Evolutionary conservation across 2,888 invertebrate genomes (phyloP), one percentile per base, ranked within the genome.

Genomic region (Eupithecia dodoneata): DNA sequence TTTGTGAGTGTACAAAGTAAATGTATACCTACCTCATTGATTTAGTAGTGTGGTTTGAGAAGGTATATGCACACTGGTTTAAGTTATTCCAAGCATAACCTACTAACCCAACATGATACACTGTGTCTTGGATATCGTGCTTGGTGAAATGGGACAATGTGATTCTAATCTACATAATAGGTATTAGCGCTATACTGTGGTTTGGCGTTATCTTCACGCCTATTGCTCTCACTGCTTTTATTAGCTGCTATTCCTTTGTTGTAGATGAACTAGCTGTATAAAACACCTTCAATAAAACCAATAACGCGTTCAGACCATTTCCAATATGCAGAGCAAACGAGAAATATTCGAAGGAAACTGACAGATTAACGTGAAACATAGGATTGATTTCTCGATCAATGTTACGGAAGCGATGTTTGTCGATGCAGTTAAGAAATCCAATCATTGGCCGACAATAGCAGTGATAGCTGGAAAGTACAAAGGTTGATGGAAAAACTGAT

Each of bases 401-500:
- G 84, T 90, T 86, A 85, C 85, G 88, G 86, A 87, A 89, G 88
- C 87, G 86, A 88, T 88, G 90, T 91, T 88, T 87, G 84, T 89
- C 87, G 83, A 88, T 84, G 85, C 85, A 85, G 88, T 90, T 91
- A 87, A 89, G 90, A 92, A 94, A 93, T 92, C 91, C 91, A 93
- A 93, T 93, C 91, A 90, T 78, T 81, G 83, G 82, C 83, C 86
- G 84, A 91, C 91, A 92, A 92, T 90, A 86, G 86, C 85, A 88
- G 87, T 91, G 92, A 93, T 92, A 93, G 90, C 89, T 87, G 87
- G 84, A 88, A 86, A 90, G 88, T 89, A 90, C 85, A 86, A 89
- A 90, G 90, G 90, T 91, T 92, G 92, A 93, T 94, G 92, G 91
- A 83, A 94, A 94, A 93, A 92, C 89, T 92, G 91, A 94, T 94